phyloP scores from a whole-genome alignment of 2,113 vertebrate genomes.

The Thinocorus orbignyianus region DNA sequence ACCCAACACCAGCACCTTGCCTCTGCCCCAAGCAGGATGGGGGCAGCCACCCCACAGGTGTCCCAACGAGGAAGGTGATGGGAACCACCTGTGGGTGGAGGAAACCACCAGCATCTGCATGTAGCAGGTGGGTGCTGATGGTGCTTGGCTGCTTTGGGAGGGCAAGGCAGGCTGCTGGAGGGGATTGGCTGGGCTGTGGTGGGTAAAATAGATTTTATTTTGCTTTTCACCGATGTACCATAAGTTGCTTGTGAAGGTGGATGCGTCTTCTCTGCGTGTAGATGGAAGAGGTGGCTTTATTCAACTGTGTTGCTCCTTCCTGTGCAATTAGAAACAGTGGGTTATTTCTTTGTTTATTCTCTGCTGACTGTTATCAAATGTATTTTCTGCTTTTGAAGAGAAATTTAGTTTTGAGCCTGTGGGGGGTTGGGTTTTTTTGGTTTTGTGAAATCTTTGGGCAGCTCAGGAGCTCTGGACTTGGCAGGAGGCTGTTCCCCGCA shows the following conservation, averaged over 20 bases:
- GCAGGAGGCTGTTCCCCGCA: background rate
- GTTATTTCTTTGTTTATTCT: background rate
- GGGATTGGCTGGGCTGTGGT: background rate
- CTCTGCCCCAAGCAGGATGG: background rate
- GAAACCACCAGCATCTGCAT: background rate
- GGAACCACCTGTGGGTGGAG: background rate
- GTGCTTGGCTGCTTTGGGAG: background rate
- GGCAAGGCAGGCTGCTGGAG: background rate
- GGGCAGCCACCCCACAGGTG: background rate
- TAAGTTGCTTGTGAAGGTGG: background rate
- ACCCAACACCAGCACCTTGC: accelerated
- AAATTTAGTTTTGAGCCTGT: background rate
- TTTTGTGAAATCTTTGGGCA: background rate
- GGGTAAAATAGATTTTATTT: background rate
- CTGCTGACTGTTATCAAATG: background rate
- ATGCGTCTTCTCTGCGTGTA: background rate
- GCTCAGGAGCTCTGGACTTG: background rate
- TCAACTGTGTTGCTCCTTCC: background rate
- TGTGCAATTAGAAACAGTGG: background rate
- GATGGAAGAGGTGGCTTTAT: background rate
- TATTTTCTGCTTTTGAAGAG: background rate
- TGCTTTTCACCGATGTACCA: background rate
- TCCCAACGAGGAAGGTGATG: background rate
- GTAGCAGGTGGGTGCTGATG: background rate
- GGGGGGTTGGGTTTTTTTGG: background rate